Evolutionary conservation across 2,113 vertebrate genomes (phyloP).

Genomic region (Thunnus thynnus): DNA sequence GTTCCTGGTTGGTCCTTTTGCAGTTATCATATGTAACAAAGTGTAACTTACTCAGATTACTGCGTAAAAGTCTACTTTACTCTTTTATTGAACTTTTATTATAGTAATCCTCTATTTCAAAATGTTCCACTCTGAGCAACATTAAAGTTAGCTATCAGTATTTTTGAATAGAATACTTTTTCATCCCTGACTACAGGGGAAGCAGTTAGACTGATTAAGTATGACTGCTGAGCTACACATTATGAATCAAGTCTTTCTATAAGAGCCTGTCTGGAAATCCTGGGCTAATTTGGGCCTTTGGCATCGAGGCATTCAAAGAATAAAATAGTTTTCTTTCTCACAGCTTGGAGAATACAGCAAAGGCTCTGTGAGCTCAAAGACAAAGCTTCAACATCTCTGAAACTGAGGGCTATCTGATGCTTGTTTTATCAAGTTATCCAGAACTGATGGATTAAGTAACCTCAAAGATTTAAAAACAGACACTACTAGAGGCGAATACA

Average conservation of each 20-base stretch:
- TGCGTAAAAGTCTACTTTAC: background rate
- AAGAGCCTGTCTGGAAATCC: slow-evolving; percentile 31
- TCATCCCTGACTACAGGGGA: background rate
- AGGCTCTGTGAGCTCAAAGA: slow-evolving; percentile 44
- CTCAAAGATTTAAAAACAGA: slow-evolving; percentile 30
- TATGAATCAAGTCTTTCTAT: slow-evolving; percentile 60
- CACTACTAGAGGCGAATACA: slow-evolving; percentile 13
- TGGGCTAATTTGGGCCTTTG: slow-evolving; percentile 44
- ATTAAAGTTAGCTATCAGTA: too few relatives aligned
- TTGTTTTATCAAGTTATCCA: slow-evolving; percentile 28
- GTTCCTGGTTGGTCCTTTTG: background rate
- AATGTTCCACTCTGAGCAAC: too few relatives aligned
- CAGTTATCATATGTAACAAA: background rate
- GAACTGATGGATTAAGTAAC: slow-evolving; percentile 57
- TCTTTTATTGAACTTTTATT: background rate
- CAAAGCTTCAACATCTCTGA: slow-evolving; percentile 13
- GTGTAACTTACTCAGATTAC: background rate
- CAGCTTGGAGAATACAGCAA: slow-evolving; percentile 30
- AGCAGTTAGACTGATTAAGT: slow-evolving; percentile 19
- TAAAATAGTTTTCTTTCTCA: slow-evolving; percentile 37
- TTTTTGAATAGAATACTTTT: slow-evolving; percentile 1
- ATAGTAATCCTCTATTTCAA: too few relatives aligned
- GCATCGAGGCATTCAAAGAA: slow-evolving; percentile 1
- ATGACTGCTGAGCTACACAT: slow-evolving; percentile 15
- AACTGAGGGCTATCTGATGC: slow-evolving; percentile 32